These are phyloP conservation scores for Hipparchia semele DNA, from an alignment of 2,888 invertebrate genomes.

Conservation along the genomic window DNA sequence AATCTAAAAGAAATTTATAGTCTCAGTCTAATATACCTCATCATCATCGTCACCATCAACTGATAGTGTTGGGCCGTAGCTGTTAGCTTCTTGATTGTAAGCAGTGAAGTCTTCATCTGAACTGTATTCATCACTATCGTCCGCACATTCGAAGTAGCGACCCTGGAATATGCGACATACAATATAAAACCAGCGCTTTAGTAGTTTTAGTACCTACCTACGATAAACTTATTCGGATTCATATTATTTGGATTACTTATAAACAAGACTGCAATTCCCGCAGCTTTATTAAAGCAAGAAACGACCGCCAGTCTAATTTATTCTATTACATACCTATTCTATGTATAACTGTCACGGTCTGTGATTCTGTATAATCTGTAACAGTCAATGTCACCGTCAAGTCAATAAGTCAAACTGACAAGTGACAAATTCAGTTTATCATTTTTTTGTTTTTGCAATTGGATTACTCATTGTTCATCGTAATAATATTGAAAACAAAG, in stretches of 20 bases:
- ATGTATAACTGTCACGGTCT: no score
- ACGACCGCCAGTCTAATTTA: no score
- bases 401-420: constrained; percentile 26
- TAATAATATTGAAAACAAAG: constrained; percentile 44
- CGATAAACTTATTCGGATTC: no score
- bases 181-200: neutral
- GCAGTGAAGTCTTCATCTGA: constrained; percentile 64
- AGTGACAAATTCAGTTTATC: neutral
- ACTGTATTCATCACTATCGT: constrained; percentile 60
- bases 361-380: no score
- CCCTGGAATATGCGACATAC: constrained; percentile 51
- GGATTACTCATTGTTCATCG: constrained; percentile 36
- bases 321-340: no score
- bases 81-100: constrained; percentile 48
- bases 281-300: no score
- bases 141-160: constrained; percentile 74
- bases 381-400: neutral
- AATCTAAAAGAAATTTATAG: no score
- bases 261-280: no score
- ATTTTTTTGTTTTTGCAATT: constrained; percentile 25
- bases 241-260: no score
- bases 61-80: constrained; percentile 47
- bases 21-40: no score
- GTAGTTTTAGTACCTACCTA: neutral
- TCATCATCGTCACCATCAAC: constrained; percentile 53